Evolutionary conservation across 2,113 vertebrate species (phyloP).

Genomic region (Oostethus manadensis): DNA sequence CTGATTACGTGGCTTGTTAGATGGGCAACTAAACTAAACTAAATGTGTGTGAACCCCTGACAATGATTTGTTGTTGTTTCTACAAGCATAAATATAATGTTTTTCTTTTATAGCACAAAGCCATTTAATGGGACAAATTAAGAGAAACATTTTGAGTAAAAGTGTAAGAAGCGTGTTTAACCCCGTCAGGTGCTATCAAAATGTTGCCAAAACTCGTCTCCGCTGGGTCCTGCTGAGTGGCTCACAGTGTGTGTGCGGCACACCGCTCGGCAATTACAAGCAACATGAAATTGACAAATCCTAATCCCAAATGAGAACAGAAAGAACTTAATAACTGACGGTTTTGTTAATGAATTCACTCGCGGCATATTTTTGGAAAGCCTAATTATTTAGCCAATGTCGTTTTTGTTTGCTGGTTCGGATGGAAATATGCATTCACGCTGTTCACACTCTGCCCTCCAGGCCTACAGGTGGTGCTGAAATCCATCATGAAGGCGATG

Average conservation of each 20-base stretch:
- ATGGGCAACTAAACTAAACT: too few species aligned
- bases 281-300: not conserved
- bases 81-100: too few species aligned
- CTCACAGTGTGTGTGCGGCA: too few species aligned
- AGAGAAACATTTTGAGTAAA: not conserved
- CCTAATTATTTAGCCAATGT: not conserved
- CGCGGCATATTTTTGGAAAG: not conserved
- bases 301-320: not conserved
- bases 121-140: not conserved
- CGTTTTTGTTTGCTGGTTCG: too few species aligned
- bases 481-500: slow-evolving; percentile 98
- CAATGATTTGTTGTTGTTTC: slow-evolving; percentile 2
- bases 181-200: not conserved
- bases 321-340: not conserved
- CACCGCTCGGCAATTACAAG: not conserved
- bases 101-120: too few species aligned
- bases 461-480: slow-evolving; percentile 95
- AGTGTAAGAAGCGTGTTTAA: not conserved
- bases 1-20: too few species aligned
- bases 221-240: too few species aligned
- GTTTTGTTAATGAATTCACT: not conserved
- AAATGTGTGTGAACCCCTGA: too few species aligned
- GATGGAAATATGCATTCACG: not conserved
- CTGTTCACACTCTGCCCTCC: slow-evolving; percentile 22
- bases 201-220: not conserved